Base-by-base conservation (phyloP, 2,797 vertebrate genomes). In the Phaenicophaeus curvirostris region DNA sequence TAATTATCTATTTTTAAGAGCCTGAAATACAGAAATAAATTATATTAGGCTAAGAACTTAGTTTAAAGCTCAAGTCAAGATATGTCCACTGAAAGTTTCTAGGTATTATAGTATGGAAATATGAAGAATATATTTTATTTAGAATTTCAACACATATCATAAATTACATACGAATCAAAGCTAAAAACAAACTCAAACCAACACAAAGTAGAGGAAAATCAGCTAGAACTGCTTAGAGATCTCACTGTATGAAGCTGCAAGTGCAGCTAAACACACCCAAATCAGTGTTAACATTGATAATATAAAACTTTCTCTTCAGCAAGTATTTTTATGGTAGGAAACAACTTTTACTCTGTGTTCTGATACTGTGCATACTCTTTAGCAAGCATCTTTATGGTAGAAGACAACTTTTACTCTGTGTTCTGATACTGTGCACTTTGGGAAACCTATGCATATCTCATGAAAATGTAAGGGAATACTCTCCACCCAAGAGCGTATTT, bases 401-500 rank as follows among this genome's bases (percentile, higher is more conserved):
- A 28, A 87, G 84, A 53, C 19, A 27, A 41, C 18, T 14, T 62
- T 39, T 31, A 66, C 53, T 55, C 33, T 30, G 4, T 33, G 30
- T 72, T 66, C 25, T 28, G 37, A 46, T 37, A 62, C 8, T 18
- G 9, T 0, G 0, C 23, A 24, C 39, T 85, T 66, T 21, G 17
- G 81, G 44, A 68, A 85, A 48, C 28, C 9, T 14, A 15, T 1
- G 2, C 8, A 13, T 9, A n/a, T 15, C 11, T 37, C 54, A 57
- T 20, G 14, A 71, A 65, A 91, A 74, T 5, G 3, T 50, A 63
- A 76, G 9, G 30, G 23, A 66, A 71, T 11, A 31, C 11, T 8
- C 6, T 62, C 28, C 11, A 30, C 9, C 20, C 0, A 1, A 66
- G n/a, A 30, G 14, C 1, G 0, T 7, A 37, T 57, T 67, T 94